These are phyloP conservation scores for Oligia strigilis DNA, from an alignment of 2,888 invertebrate genomes.

Conservation along the genomic window DNA sequence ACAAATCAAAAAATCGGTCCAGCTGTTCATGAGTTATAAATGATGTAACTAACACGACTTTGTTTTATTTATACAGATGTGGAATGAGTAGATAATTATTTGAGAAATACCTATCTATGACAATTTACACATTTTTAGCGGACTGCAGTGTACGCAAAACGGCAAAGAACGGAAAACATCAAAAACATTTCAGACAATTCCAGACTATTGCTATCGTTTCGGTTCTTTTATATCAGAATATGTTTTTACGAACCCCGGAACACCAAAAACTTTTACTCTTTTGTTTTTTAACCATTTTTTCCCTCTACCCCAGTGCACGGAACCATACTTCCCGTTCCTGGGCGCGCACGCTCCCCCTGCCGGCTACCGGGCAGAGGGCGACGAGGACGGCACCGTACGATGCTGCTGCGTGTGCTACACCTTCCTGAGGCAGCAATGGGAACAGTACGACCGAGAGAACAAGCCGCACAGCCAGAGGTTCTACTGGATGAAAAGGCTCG, in stretches of 20 bases:
- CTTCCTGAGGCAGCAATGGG: constrained; percentile 97
- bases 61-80: no score
- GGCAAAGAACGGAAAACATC: background rate
- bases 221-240: background rate
- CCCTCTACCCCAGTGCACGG: constrained; percentile 85
- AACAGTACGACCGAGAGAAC: constrained; percentile 95
- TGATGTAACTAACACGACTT: no score
- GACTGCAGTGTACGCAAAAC: background rate
- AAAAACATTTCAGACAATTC: no score
- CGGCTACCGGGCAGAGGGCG: constrained; percentile 91
- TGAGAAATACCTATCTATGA: background rate
- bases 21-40: no score
- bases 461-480: constrained; percentile 96
- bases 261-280: background rate
- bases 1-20: no score
- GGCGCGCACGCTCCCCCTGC: constrained; percentile 96
- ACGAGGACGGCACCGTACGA: constrained; percentile 91
- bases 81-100: background rate
- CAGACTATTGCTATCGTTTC: background rate
- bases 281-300: background rate
- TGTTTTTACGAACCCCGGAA: background rate
- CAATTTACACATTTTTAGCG: no score
- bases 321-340: constrained; percentile 97
- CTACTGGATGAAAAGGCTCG: constrained; percentile 97
- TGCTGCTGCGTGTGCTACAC: constrained; percentile 97